Conservation (phyloP, 2,888 invertebrate species). For the Thyatira batis region DNA sequence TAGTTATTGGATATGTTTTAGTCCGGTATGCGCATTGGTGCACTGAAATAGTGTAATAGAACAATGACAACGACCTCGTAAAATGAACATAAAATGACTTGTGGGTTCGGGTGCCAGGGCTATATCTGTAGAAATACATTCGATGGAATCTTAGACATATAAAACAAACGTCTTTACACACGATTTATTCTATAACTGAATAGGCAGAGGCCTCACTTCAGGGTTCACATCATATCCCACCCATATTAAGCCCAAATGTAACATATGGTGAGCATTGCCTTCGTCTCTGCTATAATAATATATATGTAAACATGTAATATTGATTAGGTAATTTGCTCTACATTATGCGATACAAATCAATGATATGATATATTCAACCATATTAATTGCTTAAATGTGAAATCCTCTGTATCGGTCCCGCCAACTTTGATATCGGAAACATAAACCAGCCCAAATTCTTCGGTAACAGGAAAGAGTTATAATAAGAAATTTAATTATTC, state of each 20-base stretch:
- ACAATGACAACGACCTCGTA: constrained; percentile 79
- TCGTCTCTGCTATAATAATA: too few relatives aligned
- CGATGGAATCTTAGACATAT: too few relatives aligned
- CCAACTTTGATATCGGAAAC: constrained; percentile 28
- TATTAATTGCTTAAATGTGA: constrained; percentile 10
- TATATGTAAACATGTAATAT: too few relatives aligned
- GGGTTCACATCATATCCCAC: too few relatives aligned
- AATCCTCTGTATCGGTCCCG: constrained; percentile 15
- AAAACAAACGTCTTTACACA: too few relatives aligned
- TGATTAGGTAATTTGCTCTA: not conserved
- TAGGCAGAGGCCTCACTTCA: too few relatives aligned
- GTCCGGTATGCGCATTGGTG: constrained; percentile 44
- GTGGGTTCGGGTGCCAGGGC: constrained; percentile 36
- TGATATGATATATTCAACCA: constrained; percentile 3
- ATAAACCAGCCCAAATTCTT: constrained; percentile 25
- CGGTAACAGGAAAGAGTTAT: constrained; percentile 41
- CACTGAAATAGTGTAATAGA: constrained; percentile 66
- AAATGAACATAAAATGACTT: constrained; percentile 59
- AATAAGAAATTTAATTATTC: constrained; percentile 42
- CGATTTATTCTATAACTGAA: too few relatives aligned
- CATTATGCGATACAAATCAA: constrained; percentile 1
- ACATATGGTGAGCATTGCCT: too few relatives aligned
- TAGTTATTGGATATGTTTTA: constrained; percentile 20
- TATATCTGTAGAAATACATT: constrained; percentile 17
- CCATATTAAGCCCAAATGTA: too few relatives aligned